Percentiles rank a stretch among this genome's conserved stretches.
phyloP scores from a whole-genome alignment of 2,888 invertebrate genomes.

The Polietes domitor region DNA sequence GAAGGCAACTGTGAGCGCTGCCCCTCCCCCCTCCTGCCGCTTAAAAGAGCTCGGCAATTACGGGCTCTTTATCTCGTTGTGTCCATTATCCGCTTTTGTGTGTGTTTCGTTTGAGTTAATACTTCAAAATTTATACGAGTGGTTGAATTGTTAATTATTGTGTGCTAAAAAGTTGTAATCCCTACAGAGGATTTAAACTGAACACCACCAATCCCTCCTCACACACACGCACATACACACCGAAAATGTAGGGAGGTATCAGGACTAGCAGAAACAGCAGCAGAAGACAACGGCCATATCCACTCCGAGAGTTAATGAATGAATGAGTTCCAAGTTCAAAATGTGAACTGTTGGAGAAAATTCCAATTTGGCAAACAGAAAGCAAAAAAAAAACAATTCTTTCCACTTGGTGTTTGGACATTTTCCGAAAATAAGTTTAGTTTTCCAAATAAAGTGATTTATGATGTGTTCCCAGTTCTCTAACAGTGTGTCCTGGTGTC shows the following conservation, averaged over 20 bases:
- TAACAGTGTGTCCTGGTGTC: neutral
- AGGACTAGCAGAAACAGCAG: neutral
- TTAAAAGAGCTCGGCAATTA: conserved; percentile 23
- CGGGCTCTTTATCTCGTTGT: conserved; percentile 56
- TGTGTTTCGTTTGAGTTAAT: conserved; percentile 59
- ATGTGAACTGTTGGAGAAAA: conserved; percentile 22
- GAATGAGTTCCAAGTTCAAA: conserved; percentile 60
- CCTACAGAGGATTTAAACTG: conserved; percentile 64
- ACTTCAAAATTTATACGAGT: conserved; percentile 67
- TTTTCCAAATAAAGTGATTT: conserved; percentile 65
- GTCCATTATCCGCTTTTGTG: conserved; percentile 54
- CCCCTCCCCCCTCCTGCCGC: neutral
- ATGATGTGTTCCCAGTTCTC: conserved; percentile 64
- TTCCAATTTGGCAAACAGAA: neutral
- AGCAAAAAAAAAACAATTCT: neutral
- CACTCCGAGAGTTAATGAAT: conserved; percentile 60
- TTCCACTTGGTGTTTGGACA: conserved; percentile 51
- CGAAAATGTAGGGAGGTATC: neutral
- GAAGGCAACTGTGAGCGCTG: conserved; percentile 27
- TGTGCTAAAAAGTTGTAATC: conserved; percentile 69
- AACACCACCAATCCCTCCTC: conserved; percentile 30
- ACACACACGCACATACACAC: neutral
- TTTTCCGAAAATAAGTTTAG: conserved; percentile 60
- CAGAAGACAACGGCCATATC: conserved; percentile 37
- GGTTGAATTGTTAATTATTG: conserved; percentile 69